phyloP scores from a whole-genome alignment of 2,113 vertebrate species.

The Bothrops jararaca region DNA sequence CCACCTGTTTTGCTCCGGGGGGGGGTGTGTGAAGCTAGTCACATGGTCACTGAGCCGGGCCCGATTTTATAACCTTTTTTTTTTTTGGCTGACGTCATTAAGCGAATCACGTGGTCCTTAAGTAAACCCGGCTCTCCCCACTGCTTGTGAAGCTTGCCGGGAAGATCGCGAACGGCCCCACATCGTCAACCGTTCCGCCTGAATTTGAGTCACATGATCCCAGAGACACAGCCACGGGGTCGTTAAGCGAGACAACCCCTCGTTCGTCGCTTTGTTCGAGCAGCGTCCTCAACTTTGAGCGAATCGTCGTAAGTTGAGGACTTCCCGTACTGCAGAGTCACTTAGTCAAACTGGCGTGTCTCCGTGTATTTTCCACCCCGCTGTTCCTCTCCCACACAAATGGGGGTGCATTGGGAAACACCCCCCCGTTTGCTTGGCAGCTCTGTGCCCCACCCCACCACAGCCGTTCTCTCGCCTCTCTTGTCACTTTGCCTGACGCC shows the following conservation, averaged over 20 bases:
- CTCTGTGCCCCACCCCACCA: not conserved
- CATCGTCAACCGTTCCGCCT: not conserved
- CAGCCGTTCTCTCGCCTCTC: not conserved
- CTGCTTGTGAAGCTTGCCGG: not conserved
- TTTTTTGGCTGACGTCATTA: not conserved
- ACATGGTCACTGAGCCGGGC: too few relatives aligned
- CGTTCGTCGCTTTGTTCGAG: not conserved
- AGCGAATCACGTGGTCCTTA: not conserved
- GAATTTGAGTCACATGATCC: not conserved
- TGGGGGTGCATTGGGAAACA: not conserved
- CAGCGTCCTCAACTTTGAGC: not conserved
- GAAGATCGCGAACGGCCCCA: not conserved
- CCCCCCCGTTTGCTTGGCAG: slow-evolving; percentile 2
- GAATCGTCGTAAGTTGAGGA: not conserved
- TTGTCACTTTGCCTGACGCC: not conserved
- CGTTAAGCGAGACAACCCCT: not conserved
- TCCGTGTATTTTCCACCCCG: not conserved
- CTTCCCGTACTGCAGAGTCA: not conserved
- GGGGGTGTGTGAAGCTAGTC: too few relatives aligned
- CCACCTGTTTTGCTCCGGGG: too few relatives aligned
- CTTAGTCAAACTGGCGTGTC: not conserved
- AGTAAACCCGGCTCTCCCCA: not conserved
- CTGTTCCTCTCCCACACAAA: not conserved
- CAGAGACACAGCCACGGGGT: too few relatives aligned
- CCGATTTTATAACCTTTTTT: not conserved